Percentiles rank a stretch among this genome's conserved stretches.
Evolutionary conservation across 1,140 invertebrate species (phyloP).

Genomic region (Pantala flavescens): DNA sequence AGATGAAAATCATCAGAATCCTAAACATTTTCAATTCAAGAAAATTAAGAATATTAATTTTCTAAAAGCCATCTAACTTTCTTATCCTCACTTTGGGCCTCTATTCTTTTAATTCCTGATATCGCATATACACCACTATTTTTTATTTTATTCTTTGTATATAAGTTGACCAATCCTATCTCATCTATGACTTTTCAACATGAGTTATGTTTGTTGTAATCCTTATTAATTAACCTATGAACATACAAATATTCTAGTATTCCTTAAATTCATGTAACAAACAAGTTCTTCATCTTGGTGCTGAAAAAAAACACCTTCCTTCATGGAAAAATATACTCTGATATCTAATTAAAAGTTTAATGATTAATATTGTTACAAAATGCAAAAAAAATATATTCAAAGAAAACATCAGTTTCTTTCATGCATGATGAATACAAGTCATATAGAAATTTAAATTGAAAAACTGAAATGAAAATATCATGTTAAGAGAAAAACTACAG

Average conservation of each 20-base stretch:
- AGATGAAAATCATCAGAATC: too few relatives aligned
- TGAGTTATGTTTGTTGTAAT: not conserved
- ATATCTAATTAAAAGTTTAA: slow-evolving; percentile 2
- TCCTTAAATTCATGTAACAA: not conserved
- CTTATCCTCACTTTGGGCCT: not conserved
- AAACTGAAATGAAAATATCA: slow-evolving; percentile 11
- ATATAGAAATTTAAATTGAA: not conserved
- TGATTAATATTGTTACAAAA: slow-evolving; percentile 14
- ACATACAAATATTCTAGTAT: not conserved
- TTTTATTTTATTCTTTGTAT: not conserved
- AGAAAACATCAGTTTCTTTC: not conserved
- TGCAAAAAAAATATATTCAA: not conserved
- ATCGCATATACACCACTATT: not conserved
- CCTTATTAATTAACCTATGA: not conserved
- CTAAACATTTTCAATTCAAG: too few relatives aligned
- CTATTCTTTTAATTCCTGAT: not conserved
- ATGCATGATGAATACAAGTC: slow-evolving; percentile 10
- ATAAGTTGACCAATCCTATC: not conserved
- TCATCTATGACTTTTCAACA: not conserved
- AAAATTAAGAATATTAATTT: too few relatives aligned
- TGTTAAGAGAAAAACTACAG: slow-evolving; percentile 9
- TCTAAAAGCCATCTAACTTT: too few relatives aligned
- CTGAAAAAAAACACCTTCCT: not conserved
- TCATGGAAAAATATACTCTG: not conserved
- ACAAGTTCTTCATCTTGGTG: not conserved